Base-by-base conservation (phyloP, 2,113 vertebrate genomes). In the Centropus bengalensis region DNA sequence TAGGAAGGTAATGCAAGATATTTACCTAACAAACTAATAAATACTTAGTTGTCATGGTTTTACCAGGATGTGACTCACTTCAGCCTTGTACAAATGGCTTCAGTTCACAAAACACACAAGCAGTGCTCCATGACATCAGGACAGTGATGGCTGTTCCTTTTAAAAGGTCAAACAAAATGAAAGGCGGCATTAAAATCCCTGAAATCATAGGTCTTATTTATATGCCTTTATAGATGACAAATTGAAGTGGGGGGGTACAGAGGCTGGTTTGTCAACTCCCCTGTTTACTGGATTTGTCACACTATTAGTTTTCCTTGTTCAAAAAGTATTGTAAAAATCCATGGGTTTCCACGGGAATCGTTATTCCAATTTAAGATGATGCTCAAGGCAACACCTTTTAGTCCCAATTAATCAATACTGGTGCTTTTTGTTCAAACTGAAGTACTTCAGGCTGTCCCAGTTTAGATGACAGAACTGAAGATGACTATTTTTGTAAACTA, bases 21-120 rank as follows among this genome's bases (percentile, higher is more conserved):
- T 96, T 96, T 95, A 97, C 88, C 89, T 88, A 96, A 89, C 82
- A 86, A 93, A 88, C 78, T 36, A 60, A 78, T 73, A 94, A 93
- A 62, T 89, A 88, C 78, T 93, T 56, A 7, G 89, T 91, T 95
- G 96, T 71, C 86, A 90, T 82, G 86, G 92, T 81, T 96, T 77
- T 85, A 86, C 79, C 93, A 90, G 95, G 91, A 95, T 94, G 74
- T 97, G 95, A 97, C 83, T 97, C 96, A 97, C 52, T 49, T 94
- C 42, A 60, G 70, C 88, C 75, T 80, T 56, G 44, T 68, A 82
- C 58, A 96, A 95, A 85, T 26, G 38, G 76, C 73, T 84, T 71
- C 69, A 80, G 75, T 7, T 58, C 86, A 94, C 68, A 88, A 58
- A 69, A 79, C 79, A 82, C 1, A 32, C 36, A 81, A 81, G 68